Conservation (phyloP, 2,797 vertebrate genomes). For the Triplophysa yarkandensis region DNA sequence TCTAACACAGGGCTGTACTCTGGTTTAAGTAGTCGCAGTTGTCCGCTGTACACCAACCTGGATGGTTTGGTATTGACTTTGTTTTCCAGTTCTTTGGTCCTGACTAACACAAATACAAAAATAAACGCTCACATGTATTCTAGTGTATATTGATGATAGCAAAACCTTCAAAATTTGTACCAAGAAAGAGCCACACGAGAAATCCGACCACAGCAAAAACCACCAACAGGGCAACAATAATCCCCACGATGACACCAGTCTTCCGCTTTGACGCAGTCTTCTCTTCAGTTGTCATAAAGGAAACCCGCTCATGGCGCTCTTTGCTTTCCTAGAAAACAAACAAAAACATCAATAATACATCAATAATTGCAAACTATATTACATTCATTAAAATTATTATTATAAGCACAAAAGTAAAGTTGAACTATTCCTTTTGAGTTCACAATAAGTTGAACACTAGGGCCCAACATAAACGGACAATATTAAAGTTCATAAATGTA, state of each 20-base stretch:
- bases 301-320: constrained; percentile 62
- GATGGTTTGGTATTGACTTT: not conserved
- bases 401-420: not conserved
- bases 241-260: constrained; percentile 54
- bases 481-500: not conserved
- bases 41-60: constrained; percentile 72
- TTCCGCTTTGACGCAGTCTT: constrained; percentile 60
- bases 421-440: no score
- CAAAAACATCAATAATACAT: not conserved
- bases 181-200: constrained; percentile 75
- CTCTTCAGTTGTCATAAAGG: constrained; percentile 65
- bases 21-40: constrained; percentile 60
- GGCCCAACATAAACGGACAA: no score
- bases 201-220: constrained; percentile 65
- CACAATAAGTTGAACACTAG: no score
- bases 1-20: constrained; percentile 65
- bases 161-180: constrained; percentile 61
- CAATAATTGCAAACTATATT: not conserved
- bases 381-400: not conserved
- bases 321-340: constrained; percentile 56
- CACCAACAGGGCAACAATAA: constrained; percentile 63
- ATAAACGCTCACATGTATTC: constrained; percentile 38
- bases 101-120: constrained; percentile 44
- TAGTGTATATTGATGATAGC: no score
- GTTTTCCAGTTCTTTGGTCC: constrained; percentile 62